Percentiles rank a stretch among this genome's conserved stretches.
Conservation (phyloP, 2,113 vertebrate species). For the Naja naja region DNA sequence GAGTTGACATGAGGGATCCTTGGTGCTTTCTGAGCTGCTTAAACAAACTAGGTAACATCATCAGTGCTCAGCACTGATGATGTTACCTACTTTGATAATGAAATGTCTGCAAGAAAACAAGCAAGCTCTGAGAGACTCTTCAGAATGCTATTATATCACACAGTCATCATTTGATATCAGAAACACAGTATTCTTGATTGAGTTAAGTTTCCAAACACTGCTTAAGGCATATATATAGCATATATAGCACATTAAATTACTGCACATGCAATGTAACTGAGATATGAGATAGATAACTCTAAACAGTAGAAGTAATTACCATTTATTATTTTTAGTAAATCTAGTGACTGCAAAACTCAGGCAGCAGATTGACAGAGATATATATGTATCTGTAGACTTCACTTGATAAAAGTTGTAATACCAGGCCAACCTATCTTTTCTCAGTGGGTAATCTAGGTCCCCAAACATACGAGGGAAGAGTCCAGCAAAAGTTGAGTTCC, state of each 20-base stretch:
- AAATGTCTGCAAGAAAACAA: background rate
- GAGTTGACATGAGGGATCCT: background rate
- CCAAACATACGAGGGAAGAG: background rate
- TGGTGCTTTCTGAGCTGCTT: background rate
- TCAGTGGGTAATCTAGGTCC: background rate
- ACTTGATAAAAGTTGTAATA: background rate
- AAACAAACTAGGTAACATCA: too few relatives aligned
- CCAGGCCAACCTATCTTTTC: background rate
- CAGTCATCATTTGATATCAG: background rate
- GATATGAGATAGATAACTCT: background rate
- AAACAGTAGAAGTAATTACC: background rate
- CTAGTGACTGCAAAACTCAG: background rate
- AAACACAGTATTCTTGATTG: background rate
- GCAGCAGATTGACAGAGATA: background rate
- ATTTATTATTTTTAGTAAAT: background rate
- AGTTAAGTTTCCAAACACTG: background rate
- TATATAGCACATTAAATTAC: background rate
- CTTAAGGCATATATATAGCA: background rate
- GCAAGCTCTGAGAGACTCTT: background rate
- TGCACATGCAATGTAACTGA: background rate
- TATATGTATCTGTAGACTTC: background rate
- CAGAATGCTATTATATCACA: background rate
- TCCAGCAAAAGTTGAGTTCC: background rate
- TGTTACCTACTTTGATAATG: background rate
- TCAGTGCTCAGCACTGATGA: too few relatives aligned